Base-by-base conservation (phyloP, 2,888 invertebrate genomes). In the Mythimna ferrago region DNA sequence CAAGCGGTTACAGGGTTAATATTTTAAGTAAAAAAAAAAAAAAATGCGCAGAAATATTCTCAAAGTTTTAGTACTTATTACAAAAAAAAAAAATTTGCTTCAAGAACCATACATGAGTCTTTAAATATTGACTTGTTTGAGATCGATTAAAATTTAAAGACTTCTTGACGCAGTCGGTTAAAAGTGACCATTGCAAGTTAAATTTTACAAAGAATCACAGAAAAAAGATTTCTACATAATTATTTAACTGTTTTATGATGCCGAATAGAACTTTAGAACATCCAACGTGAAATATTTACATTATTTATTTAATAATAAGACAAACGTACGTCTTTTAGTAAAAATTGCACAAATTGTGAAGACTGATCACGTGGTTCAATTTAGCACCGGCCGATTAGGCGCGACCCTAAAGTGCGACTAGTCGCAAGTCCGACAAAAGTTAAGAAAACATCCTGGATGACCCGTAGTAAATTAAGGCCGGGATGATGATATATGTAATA, bases 311-410 rank as follows among this genome's bases (percentile, higher is more conserved):
- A 81, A 76, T 81, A 62, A 86, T 86, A 86, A 80, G 73, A 79
- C 76, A 82, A 80, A 83, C 68, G 70, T 84, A 78, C 73, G 65
- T 78, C 58, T 60, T 81, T 84, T 82, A 81, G 62, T 79, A 79
- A 73, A 87, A 86, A 87, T 86, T 87, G 87, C 87, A 83, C 84
- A 76, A 74, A 66, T 77, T 75, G 71, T 78, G 75, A 84, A 77
- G 68, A 75, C 64, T 58, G 69, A 72, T 74, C 81, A 85, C 81
- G 71, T 79, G 78, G 78, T 74, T 76, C 44, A 87, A 85, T 85
- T 87, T 87, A 87, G 87, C 87, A 87, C 87, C 87, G 81, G 83
- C 81, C 87, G 78, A 86, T 81, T 70, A 71, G 80, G 78, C 67
- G 60, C 32, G 64, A 60, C 64, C 1, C 38, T 44, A 58, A 65